Evolutionary conservation across 2,888 invertebrate genomes (phyloP), one percentile per base, ranked within the genome.

Genomic region (Pomacea canaliculata): DNA sequence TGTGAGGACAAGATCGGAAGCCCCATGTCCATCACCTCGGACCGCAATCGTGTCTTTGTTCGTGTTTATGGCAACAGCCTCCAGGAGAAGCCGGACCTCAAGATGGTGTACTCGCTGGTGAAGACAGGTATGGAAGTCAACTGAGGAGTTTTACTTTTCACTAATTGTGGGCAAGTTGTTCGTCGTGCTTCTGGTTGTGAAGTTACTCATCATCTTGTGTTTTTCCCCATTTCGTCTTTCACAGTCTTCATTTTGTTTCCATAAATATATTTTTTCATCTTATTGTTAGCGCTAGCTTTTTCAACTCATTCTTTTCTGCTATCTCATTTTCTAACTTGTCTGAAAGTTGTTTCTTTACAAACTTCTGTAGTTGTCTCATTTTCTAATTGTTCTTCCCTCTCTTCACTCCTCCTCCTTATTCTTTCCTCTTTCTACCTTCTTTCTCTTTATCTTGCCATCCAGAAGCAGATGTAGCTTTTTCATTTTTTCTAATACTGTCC

Each of bases 1-100:
- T 78, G 80, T 37, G 56, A 67, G 10, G 82, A 84, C 72, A 87
- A 87, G 78, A 77, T 80, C 9, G 81, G 81, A 10, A 80, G 83
- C 4, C 80, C 82, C 49, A 69, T 78, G 9, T 80, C 84, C 68
- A 78, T 86, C 73, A 80, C 73, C n/a, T 85, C 88, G 0, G 76
- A 79, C 56, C 79, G 82, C 60, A 89, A 87, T 81, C 78, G 86
- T 51, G 77, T 88, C 19, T 89, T 85, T 79, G 76, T 90, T 13
- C 77, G 89, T 18, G 76, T 88, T 12, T 83, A 79, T 49, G 87
- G 85, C 9, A 82, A 78, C 60, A 78, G 79, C 4, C 71, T 83
- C 23, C 76, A 82, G 9, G 78, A 83, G 60, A 83, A 86, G 69
- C 88, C 89, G 0, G 73, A 82, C 18, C 76, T 88, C 63, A 77